Base-by-base conservation (phyloP, 2,113 vertebrate species). In the Erythrocebus patas region DNA sequence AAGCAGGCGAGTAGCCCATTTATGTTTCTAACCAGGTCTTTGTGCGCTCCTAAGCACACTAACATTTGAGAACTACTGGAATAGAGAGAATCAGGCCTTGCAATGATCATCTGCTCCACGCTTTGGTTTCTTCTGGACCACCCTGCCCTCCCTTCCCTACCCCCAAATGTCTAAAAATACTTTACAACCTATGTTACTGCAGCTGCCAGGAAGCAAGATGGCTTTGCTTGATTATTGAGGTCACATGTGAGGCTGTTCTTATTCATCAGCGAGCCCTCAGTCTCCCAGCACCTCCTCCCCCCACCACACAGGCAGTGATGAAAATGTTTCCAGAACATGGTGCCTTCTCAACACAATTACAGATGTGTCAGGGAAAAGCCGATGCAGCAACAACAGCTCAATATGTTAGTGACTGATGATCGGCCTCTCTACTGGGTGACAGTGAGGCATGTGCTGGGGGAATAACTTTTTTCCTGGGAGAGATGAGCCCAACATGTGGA, bases 191-290 rank as follows among this genome's bases (percentile, higher is more conserved):
- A 13, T 84, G 35, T 45, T 72, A 43, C 48, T 93, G 64, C 64
- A 85, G 89, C 89, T 89, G 40, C 85, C 16, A 13, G 57, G 43
- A 73, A 88, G 27, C 50, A 88, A 78, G 76, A 76, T 84, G 81
- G 45, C 83, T 79, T 30, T 25, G 45, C 79, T 95, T 85, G 83
- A 95, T 89, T 68, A 90, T 27, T 87, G 79, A 95, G 95, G 87
- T 93, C 88, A 83, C 40, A 75, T 35, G 8, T 25, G 93, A 94
- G 70, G n/a, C 93, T 79, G 25, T 75, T 66, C 30, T 92, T 64
- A 73, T 86, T 85, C 57, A 75, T 94, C 68, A 79, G 0, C 8
- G 10, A 16, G 43, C 20, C 61, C 48, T 61, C 38, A 27, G 52
- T 86, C 20, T 70, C 38, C 82, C 70, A 38, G 3, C 27, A 8